A percentile compares a stretch with the other conserved stretches of the same genome.
Conservation (phyloP, 2,888 invertebrate genomes). For the Cheilosia urbana region DNA sequence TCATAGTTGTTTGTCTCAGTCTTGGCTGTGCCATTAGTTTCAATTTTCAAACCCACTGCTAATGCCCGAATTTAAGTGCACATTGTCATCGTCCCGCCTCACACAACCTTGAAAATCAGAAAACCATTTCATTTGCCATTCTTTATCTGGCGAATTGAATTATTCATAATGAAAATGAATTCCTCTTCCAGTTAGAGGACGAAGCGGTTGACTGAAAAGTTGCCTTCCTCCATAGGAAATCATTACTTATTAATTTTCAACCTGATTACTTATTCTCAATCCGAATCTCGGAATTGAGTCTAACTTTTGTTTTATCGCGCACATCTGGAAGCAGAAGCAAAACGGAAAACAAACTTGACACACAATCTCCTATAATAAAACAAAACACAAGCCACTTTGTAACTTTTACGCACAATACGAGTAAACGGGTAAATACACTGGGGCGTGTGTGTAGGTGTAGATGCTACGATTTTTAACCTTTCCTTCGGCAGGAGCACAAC, state of each 20-base stretch:
- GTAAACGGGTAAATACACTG: too few relatives aligned
- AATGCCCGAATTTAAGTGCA: neutral
- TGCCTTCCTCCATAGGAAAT: neutral
- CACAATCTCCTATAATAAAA: constrained; percentile 40
- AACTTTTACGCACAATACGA: constrained; percentile 25
- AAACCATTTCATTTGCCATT: neutral
- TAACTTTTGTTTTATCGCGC: constrained; percentile 13
- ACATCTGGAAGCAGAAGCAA: neutral
- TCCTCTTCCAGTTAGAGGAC: neutral
- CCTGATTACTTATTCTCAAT: constrained; percentile 13
- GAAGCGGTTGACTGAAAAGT: constrained; percentile 34
- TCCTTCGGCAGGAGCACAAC: constrained; percentile 2
- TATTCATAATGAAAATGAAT: constrained; percentile 37
- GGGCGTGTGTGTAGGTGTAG: neutral
- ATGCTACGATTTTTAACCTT: constrained; percentile 20
- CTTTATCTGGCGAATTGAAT: constrained; percentile 10
- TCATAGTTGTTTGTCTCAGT: constrained; percentile 8
- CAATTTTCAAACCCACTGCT: constrained; percentile 20
- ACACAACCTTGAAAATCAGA: neutral
- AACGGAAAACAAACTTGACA: constrained; percentile 12
- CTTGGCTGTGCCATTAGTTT: constrained; percentile 16
- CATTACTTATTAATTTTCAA: constrained; percentile 17
- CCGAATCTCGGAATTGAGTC: neutral
- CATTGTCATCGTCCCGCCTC: neutral
- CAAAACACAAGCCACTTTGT: constrained; percentile 21